Conservation (phyloP, 2,888 invertebrate species). For the Eilema depressum region DNA sequence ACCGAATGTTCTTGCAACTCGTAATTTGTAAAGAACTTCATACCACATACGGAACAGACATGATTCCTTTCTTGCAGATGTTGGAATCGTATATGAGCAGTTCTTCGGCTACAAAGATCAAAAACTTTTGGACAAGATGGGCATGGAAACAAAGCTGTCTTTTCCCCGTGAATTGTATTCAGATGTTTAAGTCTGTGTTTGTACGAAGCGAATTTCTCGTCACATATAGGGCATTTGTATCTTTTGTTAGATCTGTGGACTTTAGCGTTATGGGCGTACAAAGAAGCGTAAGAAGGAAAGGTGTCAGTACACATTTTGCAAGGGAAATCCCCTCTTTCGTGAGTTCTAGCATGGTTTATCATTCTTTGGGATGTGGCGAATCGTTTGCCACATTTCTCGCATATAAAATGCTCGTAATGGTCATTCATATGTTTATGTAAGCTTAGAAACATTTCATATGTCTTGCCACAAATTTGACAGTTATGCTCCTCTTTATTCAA, state of each 20-base stretch:
- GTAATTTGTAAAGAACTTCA: constrained; percentile 86
- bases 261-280: constrained; percentile 76
- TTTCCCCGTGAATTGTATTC: constrained; percentile 74
- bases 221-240: constrained; percentile 82
- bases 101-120: constrained; percentile 77
- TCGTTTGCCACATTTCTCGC: constrained; percentile 80
- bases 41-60: constrained; percentile 81
- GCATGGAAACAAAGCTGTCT: constrained; percentile 77
- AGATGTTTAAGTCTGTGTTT: constrained; percentile 78
- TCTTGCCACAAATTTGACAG: constrained; percentile 79
- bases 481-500: constrained; percentile 74
- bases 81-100: constrained; percentile 77
- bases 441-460: constrained; percentile 79
- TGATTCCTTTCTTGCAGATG: constrained; percentile 82
- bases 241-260: constrained; percentile 75
- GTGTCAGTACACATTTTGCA: constrained; percentile 76
- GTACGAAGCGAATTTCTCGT: constrained; percentile 79
- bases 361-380: constrained; percentile 79
- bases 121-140: constrained; percentile 79
- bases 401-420: constrained; percentile 80
- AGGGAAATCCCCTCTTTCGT: constrained; percentile 74
- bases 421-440: constrained; percentile 83
- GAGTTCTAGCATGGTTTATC: constrained; percentile 77
- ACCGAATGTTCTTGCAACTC: constrained; percentile 85
- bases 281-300: constrained; percentile 69